Evolutionary conservation across 2,888 invertebrate species (phyloP), one percentile per base, ranked within the genome.

Genomic region (Philereme transversata): DNA sequence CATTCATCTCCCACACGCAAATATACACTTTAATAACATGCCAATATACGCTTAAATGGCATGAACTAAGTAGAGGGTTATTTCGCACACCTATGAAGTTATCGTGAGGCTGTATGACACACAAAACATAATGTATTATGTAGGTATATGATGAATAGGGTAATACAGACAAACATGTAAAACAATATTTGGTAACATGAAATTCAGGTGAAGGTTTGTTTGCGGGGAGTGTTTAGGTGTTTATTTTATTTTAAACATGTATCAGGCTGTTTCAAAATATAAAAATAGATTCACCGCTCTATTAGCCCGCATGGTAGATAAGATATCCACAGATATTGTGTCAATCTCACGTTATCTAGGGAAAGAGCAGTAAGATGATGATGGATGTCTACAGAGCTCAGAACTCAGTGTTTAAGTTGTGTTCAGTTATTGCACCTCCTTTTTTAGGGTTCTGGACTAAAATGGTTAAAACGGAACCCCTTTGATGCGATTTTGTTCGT

Each of bases 81-180:
- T 60, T 59, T 48, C 44, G 56, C 54, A 50, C 61, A 62, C 68
- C 68, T 61, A 61, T 57, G 67, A 62, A 68, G 62, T 62, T 62
- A 35, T 8, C 41, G 49, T 48, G 57, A 58, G 62, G 60, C 62
- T 67, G 62, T 68, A 61, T 63, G 62, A 64, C 60, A 62, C 58
- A 57, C 22, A 22, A 22, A 22, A 61, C 51, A 58, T 57, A 57
- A 65, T 66, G 62, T 56, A 48, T 53, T 51, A 60, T 58, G 46
- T 44, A 62, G 47, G 41, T 38, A 43, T 50, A 40, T 55, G 58
- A 58, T 58, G 58, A 51, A 58, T 62, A 46, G 56, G 55, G 56
- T 59, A 56, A 56, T 56, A 51, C 47, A 55, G 54, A 47, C 41
- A 55, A 60, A 66, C 63, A 63, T 52, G 57, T 49, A 52, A 45